A percentile compares a stretch with the other conserved stretches of the same genome.
Conservation (phyloP, 1,140 invertebrate species). For the Dendrolimus punctatus region DNA sequence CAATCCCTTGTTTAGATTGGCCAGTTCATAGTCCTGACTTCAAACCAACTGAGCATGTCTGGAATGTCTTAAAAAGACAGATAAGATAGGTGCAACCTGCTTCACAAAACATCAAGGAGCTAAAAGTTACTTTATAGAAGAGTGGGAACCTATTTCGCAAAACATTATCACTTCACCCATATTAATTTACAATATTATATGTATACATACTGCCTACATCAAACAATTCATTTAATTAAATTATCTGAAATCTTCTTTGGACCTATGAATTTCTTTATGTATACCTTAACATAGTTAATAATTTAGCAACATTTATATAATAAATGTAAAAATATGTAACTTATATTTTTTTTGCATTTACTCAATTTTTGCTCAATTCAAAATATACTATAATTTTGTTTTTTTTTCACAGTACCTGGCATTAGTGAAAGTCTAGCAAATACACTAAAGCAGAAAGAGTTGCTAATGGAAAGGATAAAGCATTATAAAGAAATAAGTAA, state of each 20-base stretch:
- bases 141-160: conserved; percentile 16
- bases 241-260: conserved; percentile 1
- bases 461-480: conserved; percentile 63
- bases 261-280: not conserved
- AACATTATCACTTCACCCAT: not conserved
- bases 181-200: not conserved
- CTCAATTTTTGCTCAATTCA: not conserved
- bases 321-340: too few relatives aligned
- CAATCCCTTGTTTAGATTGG: conserved; percentile 36
- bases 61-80: conserved; percentile 26
- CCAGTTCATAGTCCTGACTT: conserved; percentile 49
- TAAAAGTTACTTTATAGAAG: conserved; percentile 19
- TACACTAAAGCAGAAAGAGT: conserved; percentile 60
- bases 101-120: conserved; percentile 11
- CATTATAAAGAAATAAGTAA: conserved; percentile 66
- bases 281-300: too few relatives aligned
- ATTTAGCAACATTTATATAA: too few relatives aligned
- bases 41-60: conserved; percentile 57
- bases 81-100: conserved; percentile 10
- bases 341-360: too few relatives aligned
- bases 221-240: conserved; percentile 2
- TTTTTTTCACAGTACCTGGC: conserved; percentile 48
- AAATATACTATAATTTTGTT: conserved; percentile 5
- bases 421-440: conserved; percentile 67
- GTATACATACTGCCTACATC: not conserved